Evolutionary conservation across 2,888 invertebrate genomes (phyloP), one percentile per base, ranked within the genome.

Genomic region (Melanophora roralis): DNA sequence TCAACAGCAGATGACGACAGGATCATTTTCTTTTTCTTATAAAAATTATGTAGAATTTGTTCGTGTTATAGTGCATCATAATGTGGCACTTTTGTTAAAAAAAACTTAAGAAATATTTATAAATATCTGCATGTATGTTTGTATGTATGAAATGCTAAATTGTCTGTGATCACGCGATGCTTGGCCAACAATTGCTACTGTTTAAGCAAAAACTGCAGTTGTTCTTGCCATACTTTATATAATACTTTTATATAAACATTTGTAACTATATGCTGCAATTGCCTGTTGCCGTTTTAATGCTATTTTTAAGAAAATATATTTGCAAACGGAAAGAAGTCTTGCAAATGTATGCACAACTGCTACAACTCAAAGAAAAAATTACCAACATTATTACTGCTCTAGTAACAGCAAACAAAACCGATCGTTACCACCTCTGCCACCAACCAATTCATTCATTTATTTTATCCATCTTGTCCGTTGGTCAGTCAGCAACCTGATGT

Each of bases 161-260:
- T 88, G 88, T 88, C 88, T 86, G 89, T 89, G 89, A 89, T 89
- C 88, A 88, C 89, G 88, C 88, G 88, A 88, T 89, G 84, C 84
- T 83, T 84, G 83, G 71, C 68, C 80, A 80, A 73, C 80, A 80
- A 76, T 83, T 82, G 82, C 82, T 83, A 83, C 82, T 81, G 83
- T 76, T 59, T 73, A 19, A 64, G 38, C 60, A 57, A 64, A 65
- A 59, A 64, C 7, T 76, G 76, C 76, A 72, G 76, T 71, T 68
- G 59, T 60, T 67, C 75, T 68, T 55, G 59, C 72, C 60, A 57
- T 67, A 59, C 65, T 72, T 53, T 62, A 62, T 27, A 40, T 62
- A 64, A 71, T 51, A 45, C 32, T 64, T 43, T 47, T 43, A 47
- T 23, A 7, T 38, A 21, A 9, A 11, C 8, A 14, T 12, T 27